Base-by-base conservation (phyloP, 1,140 invertebrate genomes). In the Sitodiplosis mosellana region DNA sequence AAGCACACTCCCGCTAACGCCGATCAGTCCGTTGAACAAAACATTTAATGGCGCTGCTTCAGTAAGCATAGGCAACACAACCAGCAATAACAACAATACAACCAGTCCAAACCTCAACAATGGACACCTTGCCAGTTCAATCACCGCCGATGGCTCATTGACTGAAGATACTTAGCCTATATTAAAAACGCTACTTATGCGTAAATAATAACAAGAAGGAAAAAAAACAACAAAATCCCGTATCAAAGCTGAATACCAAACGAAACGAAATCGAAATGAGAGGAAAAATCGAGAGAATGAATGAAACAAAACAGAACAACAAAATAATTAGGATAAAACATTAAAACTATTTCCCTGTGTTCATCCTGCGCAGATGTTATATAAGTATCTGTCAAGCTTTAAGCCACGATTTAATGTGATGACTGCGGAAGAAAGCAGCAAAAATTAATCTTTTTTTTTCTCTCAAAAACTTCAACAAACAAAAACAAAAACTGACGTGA, bases 91-190 rank as follows among this genome's bases (percentile, higher is more conserved):
- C 6, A 49, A 51, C 46, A 60, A 58, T 45, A 55, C 18, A 45
- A 34, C n/a, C 50, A 51, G 33, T 50, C 17, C 43, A 54, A 53
- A 51, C 33, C 10, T 45, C 8, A 27, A 17, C 22, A 45, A 33
- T 14, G 18, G 21, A 3, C 21, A 27, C 33, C 22, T 27, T 45
- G 18, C 14, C 22, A 33, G n/a, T 33, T 44, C 52, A 21, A 52
- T 52, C 43, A 55, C 44, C 6, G 33, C 15, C 8, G 46, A 47
- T 20, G 54, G 56, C 43, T 51, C 56, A 46, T 49, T 57, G 38
- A 61, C 56, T 55, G 54, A 56, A 37, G 59, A 63, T 51, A 63
- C 61, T 61, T 63, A 63, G 61, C 61, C 61, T 63, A 64, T 64
- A 64, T 61, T 64, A 45, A 64, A 64, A 53, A 57, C 59, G 54